Evolutionary conservation across 2,797 vertebrate genomes (phyloP), one percentile per base, ranked within the genome.

Genomic region (Lepidocolaptes lacrymiger): DNA sequence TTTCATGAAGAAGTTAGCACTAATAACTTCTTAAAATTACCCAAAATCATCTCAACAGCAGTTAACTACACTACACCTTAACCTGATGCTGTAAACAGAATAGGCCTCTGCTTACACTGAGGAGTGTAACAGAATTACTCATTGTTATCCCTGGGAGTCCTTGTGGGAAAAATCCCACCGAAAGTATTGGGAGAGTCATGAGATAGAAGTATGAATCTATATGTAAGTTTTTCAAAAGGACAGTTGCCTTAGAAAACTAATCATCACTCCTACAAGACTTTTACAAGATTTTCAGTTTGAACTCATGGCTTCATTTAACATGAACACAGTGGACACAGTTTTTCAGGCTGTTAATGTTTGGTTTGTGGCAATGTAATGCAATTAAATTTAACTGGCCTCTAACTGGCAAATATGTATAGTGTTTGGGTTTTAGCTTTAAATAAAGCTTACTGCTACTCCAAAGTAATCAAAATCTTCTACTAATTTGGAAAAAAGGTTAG

Each of bases 401-500:
- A 89, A 91, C 17, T 37, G 46, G 55, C 32, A 96, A 93, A 91
- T 46, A 88, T 6, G 81, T n/a, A 49, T 8, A 58, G n/a, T 34
- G 27, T 64, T 92, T 20, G 19, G 55, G 22, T n/a, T 95, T 74
- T 74, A 73, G 20, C 27, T 83, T 88, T 72, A 91, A 69, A 58
- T 23, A 90, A 80, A 75, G 63, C 26, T 95, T 71, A 83, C 12
- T 71, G 66, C 73, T 77, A 51, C 48, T 84, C n/a, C 34, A 59
- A 88, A 30, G 90, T 79, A 64, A 91, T 80, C 30, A 76, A 95
- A 96, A 81, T 78, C 64, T 54, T 69, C 37, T 71, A 49, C 44
- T 10, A 84, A 76, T 39, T 63, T 66, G 27, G 51, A 54, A 78
- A 71, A 58, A 87, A 81, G 18, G 48, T 75, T 48, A 24, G 48